Base-by-base conservation (phyloP, 2,797 vertebrate genomes). In the Cynodonichthys magdalenae region DNA sequence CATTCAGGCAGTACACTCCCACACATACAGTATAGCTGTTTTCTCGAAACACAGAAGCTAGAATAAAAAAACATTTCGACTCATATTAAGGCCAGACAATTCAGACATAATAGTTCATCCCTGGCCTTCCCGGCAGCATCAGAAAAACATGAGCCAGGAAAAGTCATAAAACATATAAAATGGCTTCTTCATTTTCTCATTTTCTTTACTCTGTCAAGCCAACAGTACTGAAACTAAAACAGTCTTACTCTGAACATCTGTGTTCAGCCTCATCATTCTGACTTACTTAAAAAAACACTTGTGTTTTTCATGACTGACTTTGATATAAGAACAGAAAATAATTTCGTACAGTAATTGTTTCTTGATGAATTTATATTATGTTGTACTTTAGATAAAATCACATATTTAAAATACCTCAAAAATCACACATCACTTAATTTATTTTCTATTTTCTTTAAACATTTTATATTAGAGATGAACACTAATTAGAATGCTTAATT, bases 91-190 rank as follows among this genome's bases (percentile, higher is more conserved):
- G 66, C 46, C 0, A 61, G 18, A 74, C 73, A 53, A 64, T 71
- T 84, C 52, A 56, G 28, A 48, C 60, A 47, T 65, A 63, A 65
- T 45, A 59, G 17, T 75, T 63, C 12, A 56, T 69, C 60, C 63
- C 52, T 68, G 73, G 53, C 75, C 69, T 87, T 77, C 75, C 59
- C 67, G 44, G 45, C 42, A 46, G 55, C 70, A 71, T 76, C 60
- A 75, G 76, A 49, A 65, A 82, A 76, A 71, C 71, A 71, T 63
- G 72, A 72, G 77, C 0, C 6, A 63, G 59, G 45, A 42, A 14
- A 1, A 15, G 52, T 61, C 81, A 83, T 89, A 81, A 47, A 83
- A 88, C 85, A 85, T 76, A 73, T 31, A 5, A 70, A 47, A 67
- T 31, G 17, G 63, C 68, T 73, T 63, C 53, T 84, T 80, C 73